Evolutionary conservation across 2,113 vertebrate genomes (phyloP).

Genomic region (Sorex araneus): DNA sequence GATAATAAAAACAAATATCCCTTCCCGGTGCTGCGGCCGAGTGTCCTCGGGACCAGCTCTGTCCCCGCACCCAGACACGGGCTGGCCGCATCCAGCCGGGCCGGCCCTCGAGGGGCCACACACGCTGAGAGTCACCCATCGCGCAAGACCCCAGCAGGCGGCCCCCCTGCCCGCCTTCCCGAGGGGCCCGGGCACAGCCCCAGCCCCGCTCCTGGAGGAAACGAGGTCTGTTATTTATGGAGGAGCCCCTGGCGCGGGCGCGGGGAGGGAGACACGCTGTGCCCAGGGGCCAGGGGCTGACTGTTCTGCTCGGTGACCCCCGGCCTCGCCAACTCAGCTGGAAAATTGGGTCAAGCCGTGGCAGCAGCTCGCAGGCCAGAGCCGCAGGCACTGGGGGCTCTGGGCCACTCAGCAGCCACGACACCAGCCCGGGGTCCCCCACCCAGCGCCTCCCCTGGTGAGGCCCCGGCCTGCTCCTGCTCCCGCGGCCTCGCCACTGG

Average conservation of each 20-base stretch:
- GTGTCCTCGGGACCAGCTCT: neutral
- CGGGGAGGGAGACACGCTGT: neutral
- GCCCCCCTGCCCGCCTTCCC: neutral
- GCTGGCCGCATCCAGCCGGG: neutral
- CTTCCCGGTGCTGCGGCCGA: slow-evolving; percentile 39
- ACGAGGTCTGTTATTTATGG: slow-evolving; percentile 71
- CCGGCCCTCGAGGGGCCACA: neutral
- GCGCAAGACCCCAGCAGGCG: no score
- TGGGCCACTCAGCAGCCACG: neutral
- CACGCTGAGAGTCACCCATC: slow-evolving; percentile 49
- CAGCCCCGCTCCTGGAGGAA: neutral
- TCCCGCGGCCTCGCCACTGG: no score
- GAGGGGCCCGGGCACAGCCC: neutral
- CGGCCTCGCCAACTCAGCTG: slow-evolving; percentile 77
- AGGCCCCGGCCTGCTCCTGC: no score
- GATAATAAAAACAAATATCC: slow-evolving; percentile 76
- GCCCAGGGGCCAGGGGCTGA: slow-evolving; percentile 53
- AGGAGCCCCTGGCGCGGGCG: slow-evolving; percentile 20
- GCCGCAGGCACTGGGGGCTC: neutral
- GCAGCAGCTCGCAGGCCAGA: neutral
- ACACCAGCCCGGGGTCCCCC: neutral
- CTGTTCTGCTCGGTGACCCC: slow-evolving; percentile 73
- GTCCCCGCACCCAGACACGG: neutral
- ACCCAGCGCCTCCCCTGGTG: no score
- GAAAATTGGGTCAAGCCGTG: slow-evolving; percentile 80